These are phyloP conservation scores for Calcarius lapponicus DNA, from an alignment of 2,797 vertebrate genomes.

Conservation along the genomic window DNA sequence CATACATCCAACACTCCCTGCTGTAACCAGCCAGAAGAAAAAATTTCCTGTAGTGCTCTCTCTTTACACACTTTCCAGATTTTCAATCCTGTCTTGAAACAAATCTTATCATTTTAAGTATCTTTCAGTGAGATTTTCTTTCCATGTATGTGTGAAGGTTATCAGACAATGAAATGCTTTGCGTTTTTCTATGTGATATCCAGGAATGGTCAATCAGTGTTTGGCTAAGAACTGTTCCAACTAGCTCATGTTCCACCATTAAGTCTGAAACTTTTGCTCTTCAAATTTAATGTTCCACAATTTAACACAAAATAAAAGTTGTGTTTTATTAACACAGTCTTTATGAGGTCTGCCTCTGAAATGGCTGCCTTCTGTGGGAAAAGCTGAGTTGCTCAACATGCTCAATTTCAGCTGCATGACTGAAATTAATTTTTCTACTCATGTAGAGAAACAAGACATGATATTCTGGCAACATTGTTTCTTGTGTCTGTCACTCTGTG, in stretches of 20 bases:
- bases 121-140: neutral
- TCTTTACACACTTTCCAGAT: neutral
- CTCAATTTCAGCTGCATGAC: neutral
- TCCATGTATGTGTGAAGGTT: neutral
- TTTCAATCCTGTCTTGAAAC: neutral
- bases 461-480: neutral
- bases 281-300: neutral
- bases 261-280: neutral
- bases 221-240: neutral
- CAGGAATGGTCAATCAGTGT: neutral
- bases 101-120: neutral
- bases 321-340: neutral
- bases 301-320: constrained; percentile 15
- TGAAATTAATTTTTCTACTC: constrained; percentile 2
- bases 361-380: neutral
- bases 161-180: neutral
- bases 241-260: neutral
- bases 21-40: neutral
- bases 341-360: neutral
- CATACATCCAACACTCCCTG: rapidly evolving
- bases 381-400: neutral
- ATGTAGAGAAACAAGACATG: neutral
- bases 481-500: neutral
- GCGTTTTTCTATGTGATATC: neutral
- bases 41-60: neutral